Evolutionary conservation across 2,888 invertebrate genomes (phyloP).

Genomic region (Osmoderma eremita): DNA sequence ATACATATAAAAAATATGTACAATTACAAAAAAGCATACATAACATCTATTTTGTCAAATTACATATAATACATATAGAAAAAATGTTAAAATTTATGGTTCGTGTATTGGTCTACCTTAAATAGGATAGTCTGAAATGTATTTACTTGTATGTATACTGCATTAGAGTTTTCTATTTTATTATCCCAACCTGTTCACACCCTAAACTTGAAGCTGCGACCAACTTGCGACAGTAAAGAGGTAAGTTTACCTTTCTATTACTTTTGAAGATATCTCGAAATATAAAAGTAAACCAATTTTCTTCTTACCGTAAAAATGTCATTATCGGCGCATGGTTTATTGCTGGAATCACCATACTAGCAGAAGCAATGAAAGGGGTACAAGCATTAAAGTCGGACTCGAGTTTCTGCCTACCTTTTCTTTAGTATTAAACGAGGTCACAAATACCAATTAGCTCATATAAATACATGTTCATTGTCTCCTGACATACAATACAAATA

Average conservation of each 20-base stretch:
- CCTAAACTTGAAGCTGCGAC: not conserved
- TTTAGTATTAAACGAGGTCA: too few relatives aligned
- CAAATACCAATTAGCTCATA: too few relatives aligned
- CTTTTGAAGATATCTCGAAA: too few relatives aligned
- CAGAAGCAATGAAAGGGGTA: too few relatives aligned
- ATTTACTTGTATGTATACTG: constrained; percentile 61
- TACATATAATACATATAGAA: constrained; percentile 47
- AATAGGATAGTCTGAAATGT: constrained; percentile 59
- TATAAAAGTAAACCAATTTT: too few relatives aligned
- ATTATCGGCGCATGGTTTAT: too few relatives aligned
- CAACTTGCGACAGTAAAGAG: not conserved
- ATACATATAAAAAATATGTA: constrained; percentile 36
- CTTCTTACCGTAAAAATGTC: too few relatives aligned
- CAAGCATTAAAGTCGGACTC: too few relatives aligned
- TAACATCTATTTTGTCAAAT: constrained; percentile 62
- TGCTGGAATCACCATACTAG: too few relatives aligned
- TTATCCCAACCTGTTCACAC: not conserved
- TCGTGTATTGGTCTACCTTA: constrained; percentile 61
- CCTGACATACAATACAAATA: too few relatives aligned
- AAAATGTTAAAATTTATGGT: constrained; percentile 53
- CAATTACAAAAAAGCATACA: constrained; percentile 21
- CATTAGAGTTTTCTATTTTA: constrained; percentile 57
- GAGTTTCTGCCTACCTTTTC: too few relatives aligned
- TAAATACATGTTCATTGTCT: too few relatives aligned
- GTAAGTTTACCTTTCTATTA: not conserved